Base-by-base conservation (phyloP, 2,797 vertebrate species). In the Antennarius maculatus region DNA sequence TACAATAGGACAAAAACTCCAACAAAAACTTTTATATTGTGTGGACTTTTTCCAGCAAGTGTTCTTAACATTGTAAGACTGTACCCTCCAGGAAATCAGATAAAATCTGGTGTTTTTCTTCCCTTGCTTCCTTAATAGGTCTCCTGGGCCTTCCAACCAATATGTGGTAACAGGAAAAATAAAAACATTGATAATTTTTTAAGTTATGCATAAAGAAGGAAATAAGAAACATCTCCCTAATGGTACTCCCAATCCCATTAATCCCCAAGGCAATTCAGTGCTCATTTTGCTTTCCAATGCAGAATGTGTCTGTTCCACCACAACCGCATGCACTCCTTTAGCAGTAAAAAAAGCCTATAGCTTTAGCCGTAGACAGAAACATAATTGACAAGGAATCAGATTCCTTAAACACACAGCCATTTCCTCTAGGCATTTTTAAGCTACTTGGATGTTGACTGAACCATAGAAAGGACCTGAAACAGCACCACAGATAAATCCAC, bases 81-180 rank as follows among this genome's bases (percentile, higher is more conserved):
- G 65, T 69, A 18, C 41, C 82, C 90, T 71, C 82, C 7, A 31
- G 89, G 87, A 93, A 91, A 83, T 92, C 82, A 86, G 84, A 87
- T 79, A 69, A 94, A 93, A 92, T 94, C 93, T 93, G 92, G 82
- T 93, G 91, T 94, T 94, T 93, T 93, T 93, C 92, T 92, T 93
- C 86, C 69, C 79, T 71, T 79, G 88, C 83, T 93, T 91, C 77
- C 86, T 91, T 93, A 94, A 94, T 93, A 92, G 91, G 92, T 91
- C 93, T 93, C 92, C 31, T 86, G 93, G 90, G 92, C 79, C 73
- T 61, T 64, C 79, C 77, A 71, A 81, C 87, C 80, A 91, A 86
- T 89, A 90, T 89, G 91, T 84, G 80, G 91, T 87, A 83, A 87
- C 87, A 83, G 51, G 55, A 72, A 88, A 90, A 91, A 89, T 85